Evolutionary conservation across 2,888 invertebrate species (phyloP).

Genomic region (Platycheirus rosarum): DNA sequence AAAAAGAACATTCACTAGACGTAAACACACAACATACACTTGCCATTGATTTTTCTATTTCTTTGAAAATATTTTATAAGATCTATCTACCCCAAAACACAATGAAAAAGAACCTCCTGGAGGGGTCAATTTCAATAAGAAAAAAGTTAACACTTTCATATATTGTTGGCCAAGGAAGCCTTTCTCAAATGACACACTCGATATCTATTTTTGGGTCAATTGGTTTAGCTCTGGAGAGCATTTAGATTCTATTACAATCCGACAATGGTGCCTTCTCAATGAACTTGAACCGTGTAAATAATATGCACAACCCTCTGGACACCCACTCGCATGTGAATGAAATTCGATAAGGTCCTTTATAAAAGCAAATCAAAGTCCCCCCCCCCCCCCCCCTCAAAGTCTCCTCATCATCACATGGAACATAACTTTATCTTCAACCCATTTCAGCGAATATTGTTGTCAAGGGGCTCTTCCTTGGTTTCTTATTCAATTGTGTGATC

Average conservation of each 20-base stretch:
- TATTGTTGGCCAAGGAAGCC: slow-evolving; percentile 24
- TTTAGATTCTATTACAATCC: slow-evolving; percentile 29
- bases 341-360: slow-evolving; percentile 36
- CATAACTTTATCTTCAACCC: slow-evolving; percentile 51
- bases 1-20: slow-evolving; percentile 24
- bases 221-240: slow-evolving; percentile 11
- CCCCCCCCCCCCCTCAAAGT: not conserved
- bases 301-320: not conserved
- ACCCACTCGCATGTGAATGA: slow-evolving; percentile 1
- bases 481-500: slow-evolving; percentile 59
- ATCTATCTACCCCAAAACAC: slow-evolving; percentile 28
- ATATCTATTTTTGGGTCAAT: slow-evolving; percentile 31
- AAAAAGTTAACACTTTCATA: slow-evolving; percentile 26
- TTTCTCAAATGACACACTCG: slow-evolving; percentile 13
- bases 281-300: slow-evolving; percentile 45
- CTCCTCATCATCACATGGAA: slow-evolving; percentile 6
- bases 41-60: slow-evolving; percentile 25
- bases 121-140: not conserved
- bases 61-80: not conserved
- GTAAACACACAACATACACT: slow-evolving; percentile 5
- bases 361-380: slow-evolving; percentile 22
- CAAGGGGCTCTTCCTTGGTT: slow-evolving; percentile 37
- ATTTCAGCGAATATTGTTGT: slow-evolving; percentile 52
- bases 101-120: slow-evolving; percentile 10
- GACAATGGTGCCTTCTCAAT: slow-evolving; percentile 22